These are phyloP conservation scores for Aselliscus stoliczkanus DNA, from an alignment of 2,797 vertebrate species.

Conservation along the genomic window DNA sequence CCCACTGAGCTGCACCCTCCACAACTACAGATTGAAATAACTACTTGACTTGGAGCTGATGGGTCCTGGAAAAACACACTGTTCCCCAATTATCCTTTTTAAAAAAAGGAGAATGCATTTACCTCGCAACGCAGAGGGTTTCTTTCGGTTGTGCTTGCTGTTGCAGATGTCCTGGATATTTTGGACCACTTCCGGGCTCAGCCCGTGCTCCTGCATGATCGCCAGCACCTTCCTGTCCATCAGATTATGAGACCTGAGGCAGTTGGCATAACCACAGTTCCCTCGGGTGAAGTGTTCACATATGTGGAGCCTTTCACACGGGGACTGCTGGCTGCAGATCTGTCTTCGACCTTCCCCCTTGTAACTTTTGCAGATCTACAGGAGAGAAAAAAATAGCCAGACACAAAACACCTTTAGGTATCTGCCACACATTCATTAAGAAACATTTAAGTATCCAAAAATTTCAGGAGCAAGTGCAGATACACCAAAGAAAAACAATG, in stretches of 20 bases:
- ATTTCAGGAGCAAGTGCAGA: background rate
- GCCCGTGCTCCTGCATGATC: conserved; percentile 77
- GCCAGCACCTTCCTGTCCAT: conserved; percentile 64
- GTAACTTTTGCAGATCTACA: conserved; percentile 87
- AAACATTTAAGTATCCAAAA: background rate
- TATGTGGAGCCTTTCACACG: conserved; percentile 89
- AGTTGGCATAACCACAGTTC: conserved; percentile 83
- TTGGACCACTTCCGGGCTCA: conserved; percentile 73
- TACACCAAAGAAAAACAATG: background rate
- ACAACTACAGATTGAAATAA: too few species aligned
- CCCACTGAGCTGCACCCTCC: too few species aligned
- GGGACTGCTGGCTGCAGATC: conserved; percentile 77
- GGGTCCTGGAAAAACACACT: too few species aligned
- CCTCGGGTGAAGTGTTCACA: conserved; percentile 87
- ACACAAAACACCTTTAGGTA: background rate
- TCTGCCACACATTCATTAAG: background rate
- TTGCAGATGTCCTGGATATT: conserved; percentile 79
- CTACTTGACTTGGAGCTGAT: too few species aligned
- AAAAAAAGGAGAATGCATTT: background rate
- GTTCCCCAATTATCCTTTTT: too few species aligned
- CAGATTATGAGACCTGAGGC: conserved; percentile 85
- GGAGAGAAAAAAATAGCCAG: background rate
- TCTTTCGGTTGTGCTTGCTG: conserved; percentile 48
- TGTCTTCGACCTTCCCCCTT: conserved; percentile 80
- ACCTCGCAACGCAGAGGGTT: background rate